A percentile compares a stretch with the other conserved stretches of the same genome.
These are phyloP conservation scores for Lasioglossum leucozonium DNA, from an alignment of 2,888 invertebrate species.

Conservation along the genomic window DNA sequence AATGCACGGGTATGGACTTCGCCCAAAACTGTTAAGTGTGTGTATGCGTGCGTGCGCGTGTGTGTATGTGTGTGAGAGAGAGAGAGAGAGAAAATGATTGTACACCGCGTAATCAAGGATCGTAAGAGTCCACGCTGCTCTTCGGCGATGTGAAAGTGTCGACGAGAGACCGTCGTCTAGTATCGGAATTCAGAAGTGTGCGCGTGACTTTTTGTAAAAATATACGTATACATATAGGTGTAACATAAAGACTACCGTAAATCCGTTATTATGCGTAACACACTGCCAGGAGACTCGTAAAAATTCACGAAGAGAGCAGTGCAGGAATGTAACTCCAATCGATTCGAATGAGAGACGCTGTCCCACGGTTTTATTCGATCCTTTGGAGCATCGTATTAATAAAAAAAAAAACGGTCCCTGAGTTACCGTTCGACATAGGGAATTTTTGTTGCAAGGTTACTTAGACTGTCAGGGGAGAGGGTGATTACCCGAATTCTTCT, in stretches of 20 bases:
- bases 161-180: constrained; percentile 33
- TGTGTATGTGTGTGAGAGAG: background rate
- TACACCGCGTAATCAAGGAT: constrained; percentile 22
- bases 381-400: constrained; percentile 28
- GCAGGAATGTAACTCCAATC: constrained; percentile 20
- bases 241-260: constrained; percentile 71
- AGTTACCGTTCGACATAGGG: background rate
- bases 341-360: constrained; percentile 20
- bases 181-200: constrained; percentile 45
- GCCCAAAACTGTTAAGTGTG: background rate
- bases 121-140: background rate
- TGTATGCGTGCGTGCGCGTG: background rate
- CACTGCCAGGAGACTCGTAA: constrained; percentile 75
- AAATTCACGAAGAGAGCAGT: constrained; percentile 37
- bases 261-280: constrained; percentile 69
- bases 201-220: constrained; percentile 68
- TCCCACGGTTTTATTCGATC: constrained; percentile 29
- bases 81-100: background rate
- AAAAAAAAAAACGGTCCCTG: background rate
- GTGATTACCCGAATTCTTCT: background rate
- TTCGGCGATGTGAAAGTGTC: background rate
- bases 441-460: background rate
- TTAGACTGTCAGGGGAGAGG: background rate
- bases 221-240: constrained; percentile 70
- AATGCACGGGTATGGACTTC: background rate